phyloP scores from a whole-genome alignment of 2,113 vertebrate genomes.

The Ptychochromis oligacanthus region DNA sequence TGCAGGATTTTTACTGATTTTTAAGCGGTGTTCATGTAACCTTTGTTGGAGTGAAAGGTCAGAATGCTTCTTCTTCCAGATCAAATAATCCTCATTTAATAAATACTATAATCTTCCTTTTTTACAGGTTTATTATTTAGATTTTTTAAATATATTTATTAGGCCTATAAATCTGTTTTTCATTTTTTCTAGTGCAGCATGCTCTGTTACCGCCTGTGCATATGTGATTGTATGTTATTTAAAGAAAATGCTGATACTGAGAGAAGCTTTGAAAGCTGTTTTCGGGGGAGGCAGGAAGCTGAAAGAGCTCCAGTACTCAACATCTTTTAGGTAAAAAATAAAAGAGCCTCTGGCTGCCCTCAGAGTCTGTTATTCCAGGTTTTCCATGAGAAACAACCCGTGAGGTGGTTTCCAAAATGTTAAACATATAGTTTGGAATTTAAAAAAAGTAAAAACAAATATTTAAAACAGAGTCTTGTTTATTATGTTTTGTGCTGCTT shows the following conservation, averaged over 20 bases:
- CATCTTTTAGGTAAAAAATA: no score
- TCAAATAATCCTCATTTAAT: background rate
- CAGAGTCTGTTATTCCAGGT: background rate
- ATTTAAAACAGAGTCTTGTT: background rate
- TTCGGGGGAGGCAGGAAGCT: background rate
- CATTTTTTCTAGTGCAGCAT: no score
- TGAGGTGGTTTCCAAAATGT: no score
- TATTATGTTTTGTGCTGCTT: no score
- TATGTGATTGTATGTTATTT: accelerated
- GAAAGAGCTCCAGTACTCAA: background rate
- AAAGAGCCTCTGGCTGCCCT: background rate
- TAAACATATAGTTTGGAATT: background rate
- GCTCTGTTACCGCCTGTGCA: background rate
- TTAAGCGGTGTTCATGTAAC: background rate
- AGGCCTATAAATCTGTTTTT: no score
- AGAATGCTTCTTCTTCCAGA: background rate
- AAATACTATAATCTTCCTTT: background rate
- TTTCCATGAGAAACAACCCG: background rate
- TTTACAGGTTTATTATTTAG: no score
- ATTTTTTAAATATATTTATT: no score
- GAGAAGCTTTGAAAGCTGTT: background rate
- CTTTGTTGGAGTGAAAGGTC: background rate
- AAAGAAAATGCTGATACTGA: background rate
- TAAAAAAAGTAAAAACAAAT: background rate
- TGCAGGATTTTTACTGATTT: background rate